Evolutionary conservation across 2,113 vertebrate species (phyloP).

Genomic region (Psammodynastes pulverulentus): DNA sequence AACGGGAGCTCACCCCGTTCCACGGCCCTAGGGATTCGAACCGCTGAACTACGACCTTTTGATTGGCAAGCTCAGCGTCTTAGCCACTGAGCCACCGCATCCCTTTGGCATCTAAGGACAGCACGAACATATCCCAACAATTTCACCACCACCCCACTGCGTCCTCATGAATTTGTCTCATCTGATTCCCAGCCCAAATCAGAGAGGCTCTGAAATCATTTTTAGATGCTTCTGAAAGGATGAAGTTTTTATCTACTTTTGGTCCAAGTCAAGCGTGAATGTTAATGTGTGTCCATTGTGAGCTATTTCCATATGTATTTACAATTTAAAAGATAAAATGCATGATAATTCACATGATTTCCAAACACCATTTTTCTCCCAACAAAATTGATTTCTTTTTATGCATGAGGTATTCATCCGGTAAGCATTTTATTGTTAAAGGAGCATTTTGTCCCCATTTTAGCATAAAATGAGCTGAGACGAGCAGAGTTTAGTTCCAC

Average conservation of each 20-base stretch:
- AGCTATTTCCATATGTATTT: neutral
- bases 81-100: too few relatives aligned
- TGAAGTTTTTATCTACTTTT: neutral
- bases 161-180: neutral
- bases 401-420: neutral
- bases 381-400: neutral
- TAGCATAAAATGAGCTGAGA: neutral
- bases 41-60: too few relatives aligned
- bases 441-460: neutral
- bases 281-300: neutral
- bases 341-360: neutral
- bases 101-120: neutral
- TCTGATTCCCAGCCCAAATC: neutral
- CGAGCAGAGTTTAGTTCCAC: neutral
- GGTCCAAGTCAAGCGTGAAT: neutral
- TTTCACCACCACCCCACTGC: neutral
- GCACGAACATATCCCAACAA: neutral
- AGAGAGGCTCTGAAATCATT: neutral
- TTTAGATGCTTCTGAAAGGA: neutral
- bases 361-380: neutral
- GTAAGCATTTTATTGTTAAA: neutral
- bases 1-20: too few relatives aligned
- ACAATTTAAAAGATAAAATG: neutral
- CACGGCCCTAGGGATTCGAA: too few relatives aligned
- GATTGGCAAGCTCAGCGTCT: too few relatives aligned